Evolutionary conservation across 2,113 vertebrate species (phyloP), one percentile per base, ranked within the genome.

Genomic region (Sorex fumeus): DNA sequence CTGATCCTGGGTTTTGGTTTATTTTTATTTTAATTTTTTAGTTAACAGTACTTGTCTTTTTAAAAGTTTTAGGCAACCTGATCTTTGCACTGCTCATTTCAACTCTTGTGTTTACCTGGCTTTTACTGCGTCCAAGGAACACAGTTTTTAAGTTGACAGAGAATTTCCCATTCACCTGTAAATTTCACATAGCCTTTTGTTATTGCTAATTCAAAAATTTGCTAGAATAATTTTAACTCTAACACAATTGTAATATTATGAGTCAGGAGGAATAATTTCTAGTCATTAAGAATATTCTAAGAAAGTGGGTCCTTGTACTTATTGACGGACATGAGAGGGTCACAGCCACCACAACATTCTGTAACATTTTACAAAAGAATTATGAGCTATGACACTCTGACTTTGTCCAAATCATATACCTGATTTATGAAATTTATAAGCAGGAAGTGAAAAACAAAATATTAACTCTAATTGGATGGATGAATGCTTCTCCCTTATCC

Each of bases 41-140:
- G 13, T 66, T 64, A 74, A 90, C 71, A 40, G 23, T 16, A 53
- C 53, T 53, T 53, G 53, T 53, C 18, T 62, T 53, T 81, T 43
- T 77, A 90, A 81, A 23, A 1, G 28, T 72, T 87, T 92, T 45
- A 57, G 40, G 30, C 18, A 8, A 4, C 83, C 50, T 88, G 72
- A 88, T 70, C 76, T 95, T 94, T 86, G 67, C 1, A 64, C 67
- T 30, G 82, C 74, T 95, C 43, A 2, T 60, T 93, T 91, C 70
- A 60, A 69, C 50, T 80, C 32, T 23, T 57, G 1, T 53, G 79
- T 93, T 90, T 92, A 69, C 28, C 40, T 94, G 88, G 27, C 47
- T 93, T 94, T 80, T 79, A 27, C 53, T 72, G 23, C 71, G 67
- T 82, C 75, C 86, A 76, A 94, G 62, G 19, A 82, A 88, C 94